phyloP scores from a whole-genome alignment of 2,797 vertebrate genomes.

The Darevskia mixta region DNA sequence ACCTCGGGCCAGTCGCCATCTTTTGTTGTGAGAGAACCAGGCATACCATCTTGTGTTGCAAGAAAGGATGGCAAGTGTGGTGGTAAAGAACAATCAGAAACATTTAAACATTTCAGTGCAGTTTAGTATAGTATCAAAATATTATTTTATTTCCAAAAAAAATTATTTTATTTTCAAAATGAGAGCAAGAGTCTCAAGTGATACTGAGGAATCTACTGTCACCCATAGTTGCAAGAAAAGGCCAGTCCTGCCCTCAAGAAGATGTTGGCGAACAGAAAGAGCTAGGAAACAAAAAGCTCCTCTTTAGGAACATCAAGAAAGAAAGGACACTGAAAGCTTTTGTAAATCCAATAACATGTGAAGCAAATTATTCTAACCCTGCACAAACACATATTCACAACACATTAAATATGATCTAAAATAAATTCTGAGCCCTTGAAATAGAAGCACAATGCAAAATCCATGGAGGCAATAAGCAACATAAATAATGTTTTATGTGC shows the following conservation, averaged over 20 bases:
- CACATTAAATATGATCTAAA: neutral
- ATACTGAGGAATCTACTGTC: too few relatives aligned
- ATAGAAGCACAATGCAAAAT: constrained; percentile 13
- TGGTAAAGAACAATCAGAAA: too few relatives aligned
- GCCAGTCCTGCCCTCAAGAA: too few relatives aligned
- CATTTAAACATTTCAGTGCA: too few relatives aligned
- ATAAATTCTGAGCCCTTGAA: constrained; percentile 3
- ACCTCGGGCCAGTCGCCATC: too few relatives aligned
- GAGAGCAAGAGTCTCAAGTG: too few relatives aligned
- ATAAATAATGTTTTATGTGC: constrained; percentile 17
- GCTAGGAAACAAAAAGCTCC: neutral
- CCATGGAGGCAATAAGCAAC: constrained; percentile 1
- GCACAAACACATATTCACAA: constrained; percentile 24
- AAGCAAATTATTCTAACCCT: neutral
- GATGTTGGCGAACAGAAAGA: neutral
- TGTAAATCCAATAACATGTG: neutral
- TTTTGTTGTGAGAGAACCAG: too few relatives aligned
- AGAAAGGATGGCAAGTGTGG: too few relatives aligned
- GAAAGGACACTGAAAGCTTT: neutral
- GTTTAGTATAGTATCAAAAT: too few relatives aligned
- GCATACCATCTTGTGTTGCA: too few relatives aligned
- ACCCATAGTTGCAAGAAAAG: neutral
- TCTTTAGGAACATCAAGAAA: constrained; percentile 3
- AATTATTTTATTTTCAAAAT: too few relatives aligned
- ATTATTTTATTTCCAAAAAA: too few relatives aligned